Conservation (phyloP, 2,113 vertebrate species). For the Corydoras sp. region DNA sequence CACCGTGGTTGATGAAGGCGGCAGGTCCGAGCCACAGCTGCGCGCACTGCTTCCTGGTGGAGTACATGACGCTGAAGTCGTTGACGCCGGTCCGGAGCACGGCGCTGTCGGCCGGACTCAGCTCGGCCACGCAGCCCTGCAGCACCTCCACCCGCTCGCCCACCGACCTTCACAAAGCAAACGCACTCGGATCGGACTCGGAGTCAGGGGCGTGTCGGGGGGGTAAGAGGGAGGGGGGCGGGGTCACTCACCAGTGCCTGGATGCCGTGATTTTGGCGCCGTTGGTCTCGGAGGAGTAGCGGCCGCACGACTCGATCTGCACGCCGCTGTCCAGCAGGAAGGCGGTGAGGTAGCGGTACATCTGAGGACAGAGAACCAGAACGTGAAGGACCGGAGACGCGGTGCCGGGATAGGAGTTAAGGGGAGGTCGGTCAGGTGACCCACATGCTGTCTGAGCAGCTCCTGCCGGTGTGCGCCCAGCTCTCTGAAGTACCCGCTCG, state of each 20-base stretch:
- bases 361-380: conserved; percentile 52
- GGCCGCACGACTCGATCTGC: conserved; percentile 77
- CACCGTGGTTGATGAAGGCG: conserved; percentile 91
- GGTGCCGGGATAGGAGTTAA: too few species aligned
- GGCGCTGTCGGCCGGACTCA: conserved; percentile 74
- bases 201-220: neutral
- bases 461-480: conserved; percentile 75
- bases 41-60: conserved; percentile 81
- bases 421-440: conserved; percentile 19
- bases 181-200: neutral
- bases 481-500: conserved; percentile 73
- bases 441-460: conserved; percentile 78
- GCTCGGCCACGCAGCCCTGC: conserved; percentile 83
- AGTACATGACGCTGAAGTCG: conserved; percentile 94
- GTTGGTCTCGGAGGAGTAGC: conserved; percentile 87
- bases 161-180: conserved; percentile 64
- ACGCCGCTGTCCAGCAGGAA: conserved; percentile 85
- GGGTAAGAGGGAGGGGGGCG: neutral
- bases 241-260: conserved; percentile 71
- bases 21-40: conserved; percentile 89
- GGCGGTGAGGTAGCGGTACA: conserved; percentile 81
- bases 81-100: conserved; percentile 81
- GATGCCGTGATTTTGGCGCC: conserved; percentile 86
- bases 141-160: conserved; percentile 79
- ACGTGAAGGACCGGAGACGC: too few species aligned